These are phyloP conservation scores for Tragopan temminckii DNA, from an alignment of 2,797 vertebrate genomes.

Conservation along the genomic window DNA sequence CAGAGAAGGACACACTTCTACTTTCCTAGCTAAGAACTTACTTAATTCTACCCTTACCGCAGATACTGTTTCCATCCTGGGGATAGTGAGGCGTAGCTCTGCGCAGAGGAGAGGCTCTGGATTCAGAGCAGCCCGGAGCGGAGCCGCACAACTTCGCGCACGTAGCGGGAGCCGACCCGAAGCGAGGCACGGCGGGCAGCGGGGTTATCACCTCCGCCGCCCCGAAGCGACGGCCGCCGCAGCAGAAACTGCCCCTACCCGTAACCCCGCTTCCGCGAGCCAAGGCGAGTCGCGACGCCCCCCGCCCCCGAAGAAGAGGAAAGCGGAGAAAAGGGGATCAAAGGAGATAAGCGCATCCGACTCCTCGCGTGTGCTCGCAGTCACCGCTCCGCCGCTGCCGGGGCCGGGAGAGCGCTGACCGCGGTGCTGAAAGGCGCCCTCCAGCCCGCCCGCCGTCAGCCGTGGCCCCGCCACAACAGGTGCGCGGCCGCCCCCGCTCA, in stretches of 20 bases:
- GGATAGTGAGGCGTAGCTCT: background rate
- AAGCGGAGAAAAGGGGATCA: accelerated
- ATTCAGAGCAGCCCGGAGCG: background rate
- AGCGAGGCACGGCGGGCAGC: too few relatives aligned
- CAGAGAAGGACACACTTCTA: conserved; percentile 14
- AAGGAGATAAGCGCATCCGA: background rate
- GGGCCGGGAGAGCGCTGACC: conserved; percentile 20
- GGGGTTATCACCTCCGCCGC: background rate
- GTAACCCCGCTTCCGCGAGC: conserved; percentile 35
- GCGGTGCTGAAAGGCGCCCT: background rate
- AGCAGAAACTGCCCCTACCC: conserved; percentile 43
- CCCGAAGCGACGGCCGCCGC: conserved; percentile 62
- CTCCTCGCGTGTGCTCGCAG: background rate
- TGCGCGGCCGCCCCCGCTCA: conserved; percentile 66
- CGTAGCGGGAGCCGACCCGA: too few relatives aligned
- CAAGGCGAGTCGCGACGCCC: background rate
- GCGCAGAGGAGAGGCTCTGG: background rate
- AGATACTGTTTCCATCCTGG: background rate
- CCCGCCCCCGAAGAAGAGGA: background rate
- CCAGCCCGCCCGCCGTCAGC: background rate
- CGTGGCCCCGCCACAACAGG: conserved; percentile 65
- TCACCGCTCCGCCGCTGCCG: background rate
- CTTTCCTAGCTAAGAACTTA: conserved; percentile 15
- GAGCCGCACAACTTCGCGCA: background rate
- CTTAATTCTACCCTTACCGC: conserved; percentile 14